phyloP scores from a whole-genome alignment of 2,797 vertebrate species.

The Loriculus beryllinus region DNA sequence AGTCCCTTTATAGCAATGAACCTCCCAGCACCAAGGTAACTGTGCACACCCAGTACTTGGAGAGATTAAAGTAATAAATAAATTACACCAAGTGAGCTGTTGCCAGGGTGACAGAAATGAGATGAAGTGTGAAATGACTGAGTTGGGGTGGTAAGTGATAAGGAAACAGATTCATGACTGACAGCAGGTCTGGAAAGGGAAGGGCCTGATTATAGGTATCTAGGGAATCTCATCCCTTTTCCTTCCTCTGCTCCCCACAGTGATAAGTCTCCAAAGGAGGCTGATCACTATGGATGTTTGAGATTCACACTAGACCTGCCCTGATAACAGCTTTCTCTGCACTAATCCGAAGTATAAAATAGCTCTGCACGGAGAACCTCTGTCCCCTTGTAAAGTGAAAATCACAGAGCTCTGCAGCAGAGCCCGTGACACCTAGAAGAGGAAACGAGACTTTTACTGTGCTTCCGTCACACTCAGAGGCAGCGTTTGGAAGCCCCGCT shows the following conservation, averaged over 20 bases:
- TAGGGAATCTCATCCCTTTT: background rate
- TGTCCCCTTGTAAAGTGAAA: background rate
- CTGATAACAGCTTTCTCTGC: background rate
- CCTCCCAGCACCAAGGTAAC: background rate
- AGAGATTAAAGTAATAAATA: slow-evolving; percentile 1
- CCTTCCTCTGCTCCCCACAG: background rate
- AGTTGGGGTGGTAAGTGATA: background rate
- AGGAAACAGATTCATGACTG: slow-evolving; percentile 9
- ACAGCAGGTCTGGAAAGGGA: background rate
- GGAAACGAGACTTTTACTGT: background rate
- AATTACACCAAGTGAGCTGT: background rate
- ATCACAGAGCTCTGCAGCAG: background rate
- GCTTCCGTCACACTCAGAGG: background rate
- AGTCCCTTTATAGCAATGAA: background rate
- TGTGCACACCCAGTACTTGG: background rate
- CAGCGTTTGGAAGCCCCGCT: background rate
- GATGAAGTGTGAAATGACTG: slow-evolving; percentile 9
- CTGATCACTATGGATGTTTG: background rate
- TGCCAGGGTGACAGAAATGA: slow-evolving; percentile 27
- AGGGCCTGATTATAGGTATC: background rate
- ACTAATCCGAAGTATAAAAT: background rate
- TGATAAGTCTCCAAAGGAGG: background rate
- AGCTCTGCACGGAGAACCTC: background rate
- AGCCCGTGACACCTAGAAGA: background rate
- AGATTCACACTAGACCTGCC: background rate